phyloP scores from a whole-genome alignment of 2,888 invertebrate genomes.

The Nomada lathburiana region DNA sequence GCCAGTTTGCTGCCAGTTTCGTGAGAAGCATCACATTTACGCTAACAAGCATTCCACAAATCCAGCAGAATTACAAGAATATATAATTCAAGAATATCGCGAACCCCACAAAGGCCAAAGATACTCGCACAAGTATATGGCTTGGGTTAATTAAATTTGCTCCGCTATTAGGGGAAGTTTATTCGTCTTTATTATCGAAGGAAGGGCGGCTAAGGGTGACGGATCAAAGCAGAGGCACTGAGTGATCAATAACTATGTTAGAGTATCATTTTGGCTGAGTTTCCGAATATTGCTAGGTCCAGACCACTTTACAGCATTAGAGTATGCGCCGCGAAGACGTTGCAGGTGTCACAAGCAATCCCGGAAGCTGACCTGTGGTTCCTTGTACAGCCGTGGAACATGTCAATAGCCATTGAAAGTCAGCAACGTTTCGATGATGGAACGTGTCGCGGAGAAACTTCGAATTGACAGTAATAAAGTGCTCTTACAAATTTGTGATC shows the following conservation, averaged over 20 bases:
- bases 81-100: neutral
- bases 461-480: neutral
- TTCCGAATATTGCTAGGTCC: constrained; percentile 8
- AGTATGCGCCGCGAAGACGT: constrained; percentile 23
- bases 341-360: constrained; percentile 37
- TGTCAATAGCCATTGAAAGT: constrained; percentile 33
- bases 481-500: neutral
- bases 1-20: constrained; percentile 7
- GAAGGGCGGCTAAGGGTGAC: neutral
- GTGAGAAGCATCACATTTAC: neutral
- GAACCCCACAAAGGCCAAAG: neutral
- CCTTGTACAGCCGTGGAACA: constrained; percentile 11
- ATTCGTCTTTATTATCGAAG: neutral
- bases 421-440: neutral
- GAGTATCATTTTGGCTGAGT: constrained; percentile 11
- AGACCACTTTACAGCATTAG: constrained; percentile 7
- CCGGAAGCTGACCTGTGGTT: constrained; percentile 17
- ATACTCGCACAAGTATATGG: neutral
- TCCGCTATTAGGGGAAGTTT: neutral
- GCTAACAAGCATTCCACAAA: neutral
- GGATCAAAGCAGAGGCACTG: constrained; percentile 4
- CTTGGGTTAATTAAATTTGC: neutral
- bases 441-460: neutral
- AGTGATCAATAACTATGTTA: constrained; percentile 12
- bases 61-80: neutral